These are phyloP conservation scores for Hozukius guyotensis DNA, from an alignment of 2,797 vertebrate genomes.

Conservation along the genomic window DNA sequence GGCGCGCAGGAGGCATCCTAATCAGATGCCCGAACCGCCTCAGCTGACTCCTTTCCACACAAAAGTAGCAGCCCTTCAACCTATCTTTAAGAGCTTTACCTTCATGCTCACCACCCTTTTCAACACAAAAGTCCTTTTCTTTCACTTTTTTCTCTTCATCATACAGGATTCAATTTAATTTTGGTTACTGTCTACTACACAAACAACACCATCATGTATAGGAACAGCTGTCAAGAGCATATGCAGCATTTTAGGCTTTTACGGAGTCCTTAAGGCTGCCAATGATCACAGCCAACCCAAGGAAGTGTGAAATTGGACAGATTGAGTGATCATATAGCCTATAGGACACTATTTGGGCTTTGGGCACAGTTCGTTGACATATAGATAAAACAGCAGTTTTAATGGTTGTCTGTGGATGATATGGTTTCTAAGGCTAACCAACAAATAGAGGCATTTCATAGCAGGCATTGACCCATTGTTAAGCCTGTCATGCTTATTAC, in stretches of 20 bases:
- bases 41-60: neutral
- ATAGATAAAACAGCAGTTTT: neutral
- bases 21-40: neutral
- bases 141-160: neutral
- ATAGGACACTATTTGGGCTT: neutral
- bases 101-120: neutral
- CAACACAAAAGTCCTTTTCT: neutral
- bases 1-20: neutral
- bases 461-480: neutral
- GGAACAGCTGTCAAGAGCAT: conserved; percentile 49
- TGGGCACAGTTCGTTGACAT: neutral
- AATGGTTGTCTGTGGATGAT: neutral
- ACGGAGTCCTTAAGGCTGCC: conserved; percentile 19
- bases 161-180: conserved; percentile 2
- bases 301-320: conserved; percentile 49
- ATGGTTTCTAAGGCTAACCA: neutral
- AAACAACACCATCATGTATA: conserved; percentile 29
- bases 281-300: conserved; percentile 21
- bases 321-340: conserved; percentile 6
- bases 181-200: neutral
- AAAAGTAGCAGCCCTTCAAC: neutral
- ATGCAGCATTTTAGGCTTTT: conserved; percentile 23
- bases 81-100: neutral
- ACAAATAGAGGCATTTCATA: neutral
- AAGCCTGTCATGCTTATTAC: neutral